phyloP scores from a whole-genome alignment of 2,888 invertebrate species.

The Dryococelus australis region DNA sequence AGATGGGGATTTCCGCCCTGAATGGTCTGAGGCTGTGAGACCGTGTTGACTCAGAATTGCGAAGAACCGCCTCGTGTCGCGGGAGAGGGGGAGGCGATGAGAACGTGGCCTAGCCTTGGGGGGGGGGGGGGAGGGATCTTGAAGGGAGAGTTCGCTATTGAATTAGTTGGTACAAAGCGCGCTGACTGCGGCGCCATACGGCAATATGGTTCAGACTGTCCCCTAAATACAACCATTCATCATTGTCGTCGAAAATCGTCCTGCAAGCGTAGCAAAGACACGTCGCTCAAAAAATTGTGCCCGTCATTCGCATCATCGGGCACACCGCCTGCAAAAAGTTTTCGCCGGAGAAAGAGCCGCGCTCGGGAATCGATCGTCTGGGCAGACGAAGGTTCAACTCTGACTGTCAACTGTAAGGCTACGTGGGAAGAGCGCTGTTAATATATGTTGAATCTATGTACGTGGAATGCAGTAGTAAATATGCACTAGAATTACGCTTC shows the following conservation, averaged over 20 bases:
- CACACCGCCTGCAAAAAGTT: neutral
- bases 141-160: neutral
- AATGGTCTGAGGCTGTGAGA: too few species aligned
- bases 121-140: neutral
- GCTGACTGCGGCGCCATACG: neutral
- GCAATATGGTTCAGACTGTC: neutral
- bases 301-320: constrained; percentile 24
- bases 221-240: constrained; percentile 34
- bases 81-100: neutral
- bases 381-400: too few species aligned
- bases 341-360: neutral
- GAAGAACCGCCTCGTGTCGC: neutral
- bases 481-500: too few species aligned
- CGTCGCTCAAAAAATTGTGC: constrained; percentile 27
- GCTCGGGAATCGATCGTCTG: too few species aligned
- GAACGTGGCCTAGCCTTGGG: neutral
- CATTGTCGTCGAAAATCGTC: constrained; percentile 35
- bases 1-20: too few species aligned
- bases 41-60: too few species aligned
- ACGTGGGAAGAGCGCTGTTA: too few species aligned
- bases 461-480: too few species aligned
- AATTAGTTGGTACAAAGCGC: neutral
- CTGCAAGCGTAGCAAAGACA: constrained; percentile 29
- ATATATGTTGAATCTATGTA: too few species aligned
- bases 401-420: too few species aligned